phyloP scores from a whole-genome alignment of 2,797 vertebrate species.

The Merluccius polli region DNA sequence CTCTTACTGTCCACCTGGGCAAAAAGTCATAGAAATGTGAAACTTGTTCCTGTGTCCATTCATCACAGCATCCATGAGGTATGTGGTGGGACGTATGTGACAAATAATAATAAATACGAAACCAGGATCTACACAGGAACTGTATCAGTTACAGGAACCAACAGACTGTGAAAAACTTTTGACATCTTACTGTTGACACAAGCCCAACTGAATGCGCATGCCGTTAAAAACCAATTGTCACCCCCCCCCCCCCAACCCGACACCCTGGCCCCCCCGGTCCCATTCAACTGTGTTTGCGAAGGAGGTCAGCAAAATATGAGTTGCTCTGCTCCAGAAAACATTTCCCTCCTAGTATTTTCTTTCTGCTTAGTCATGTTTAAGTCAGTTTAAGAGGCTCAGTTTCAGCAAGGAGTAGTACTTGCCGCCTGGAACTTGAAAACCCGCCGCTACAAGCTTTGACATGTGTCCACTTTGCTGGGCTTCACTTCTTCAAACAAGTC shows the following conservation, averaged over 20 bases:
- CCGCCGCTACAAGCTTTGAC: neutral
- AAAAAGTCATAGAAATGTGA: neutral
- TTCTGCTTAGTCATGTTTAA: neutral
- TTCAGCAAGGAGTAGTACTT: neutral
- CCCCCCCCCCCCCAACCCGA: neutral
- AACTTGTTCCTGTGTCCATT: neutral
- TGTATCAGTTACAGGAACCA: neutral
- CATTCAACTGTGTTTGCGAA: neutral
- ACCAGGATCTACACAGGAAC: neutral
- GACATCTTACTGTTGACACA: neutral
- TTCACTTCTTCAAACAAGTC: neutral
- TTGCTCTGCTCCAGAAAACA: neutral
- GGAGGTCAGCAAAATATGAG: neutral
- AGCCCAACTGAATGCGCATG: neutral
- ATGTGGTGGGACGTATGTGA: neutral
- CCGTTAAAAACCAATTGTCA: neutral
- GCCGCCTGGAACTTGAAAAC: neutral
- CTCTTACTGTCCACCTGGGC: neutral
- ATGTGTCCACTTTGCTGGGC: neutral
- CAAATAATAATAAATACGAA: neutral
- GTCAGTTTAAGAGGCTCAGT: neutral
- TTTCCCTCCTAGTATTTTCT: neutral
- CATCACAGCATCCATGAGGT: neutral
- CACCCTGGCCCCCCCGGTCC: neutral
- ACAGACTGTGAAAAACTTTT: neutral